Evolutionary conservation across 2,113 vertebrate genomes (phyloP), one percentile per base, ranked within the genome.

Genomic region (Megaceryle torquata): DNA sequence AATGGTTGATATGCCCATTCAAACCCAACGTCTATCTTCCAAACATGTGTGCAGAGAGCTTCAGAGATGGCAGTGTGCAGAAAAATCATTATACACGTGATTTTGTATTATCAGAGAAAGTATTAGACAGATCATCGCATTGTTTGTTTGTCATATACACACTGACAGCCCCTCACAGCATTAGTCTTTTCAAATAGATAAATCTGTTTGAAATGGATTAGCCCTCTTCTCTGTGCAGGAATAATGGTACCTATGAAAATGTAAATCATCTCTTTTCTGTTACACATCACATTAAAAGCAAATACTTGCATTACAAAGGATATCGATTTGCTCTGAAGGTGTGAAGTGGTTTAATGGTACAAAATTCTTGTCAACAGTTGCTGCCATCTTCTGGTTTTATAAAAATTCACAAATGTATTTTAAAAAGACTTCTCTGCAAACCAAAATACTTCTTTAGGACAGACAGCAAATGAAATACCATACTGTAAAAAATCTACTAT

Each of bases 341-440:
- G 69, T 94, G 72, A 94, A 91, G 81, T 76, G 39, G 37, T 79
- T 85, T 39, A 77, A n/a, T 63, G 41, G 25, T 46, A 93, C 41
- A 64, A 75, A 76, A 83, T 83, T 88, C 41, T 50, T 29, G 59
- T 54, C 95, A 79, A 94, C 76, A 56, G 80, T 95, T 98, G 95
- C 97, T 98, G 98, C 98, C 98, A 98, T 93, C 98, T 98, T 81
- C 97, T 98, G 98, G 96, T 92, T 86, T 95, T 50, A 85, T 10
- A 59, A 82, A 97, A 96, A 97, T 56, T 11, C 91, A 68, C 91
- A 96, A 48, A 51, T 20, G 28, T 39, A 29, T 46, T 51, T 51
- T 37, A 54, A 22, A 79, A 60, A 5, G 1, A 60, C 9, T 76
- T 63, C 7, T 48, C 35, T 89, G 60, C 15, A 77, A 86, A 54